Evolutionary conservation across 2,888 invertebrate species (phyloP).

Genomic region (Lasioglossum vierecki): DNA sequence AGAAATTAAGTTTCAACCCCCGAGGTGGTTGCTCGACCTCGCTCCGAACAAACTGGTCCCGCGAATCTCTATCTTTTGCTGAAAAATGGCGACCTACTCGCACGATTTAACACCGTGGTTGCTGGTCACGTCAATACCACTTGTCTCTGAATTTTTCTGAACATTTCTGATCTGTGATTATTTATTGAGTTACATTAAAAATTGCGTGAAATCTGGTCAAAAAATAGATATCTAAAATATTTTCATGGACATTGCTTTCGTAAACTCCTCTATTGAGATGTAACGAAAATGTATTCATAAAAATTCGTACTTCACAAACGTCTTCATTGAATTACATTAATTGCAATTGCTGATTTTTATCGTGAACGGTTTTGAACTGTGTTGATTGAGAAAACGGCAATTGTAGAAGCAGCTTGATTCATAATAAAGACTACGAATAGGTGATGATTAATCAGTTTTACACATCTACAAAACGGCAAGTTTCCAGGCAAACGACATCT

Average conservation of each 20-base stretch:
- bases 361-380: no score
- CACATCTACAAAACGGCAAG: neutral
- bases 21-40: conserved; percentile 18
- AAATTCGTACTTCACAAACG: no score
- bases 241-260: neutral
- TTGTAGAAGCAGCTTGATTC: no score
- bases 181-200: neutral
- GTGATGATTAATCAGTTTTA: neutral
- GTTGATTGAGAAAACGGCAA: no score
- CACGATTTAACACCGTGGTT: neutral
- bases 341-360: no score
- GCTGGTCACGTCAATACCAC: neutral
- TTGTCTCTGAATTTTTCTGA: neutral
- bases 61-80: neutral
- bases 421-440: no score
- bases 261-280: neutral
- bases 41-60: conserved; percentile 6
- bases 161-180: neutral
- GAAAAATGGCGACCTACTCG: neutral
- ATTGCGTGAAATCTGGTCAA: neutral
- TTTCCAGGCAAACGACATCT: neutral
- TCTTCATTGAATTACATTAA: no score
- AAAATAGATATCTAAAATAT: neutral
- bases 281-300: no score
- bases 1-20: conserved; percentile 42